Base-by-base conservation (phyloP, 2,113 vertebrate species). In the Scytalopus superciliaris region DNA sequence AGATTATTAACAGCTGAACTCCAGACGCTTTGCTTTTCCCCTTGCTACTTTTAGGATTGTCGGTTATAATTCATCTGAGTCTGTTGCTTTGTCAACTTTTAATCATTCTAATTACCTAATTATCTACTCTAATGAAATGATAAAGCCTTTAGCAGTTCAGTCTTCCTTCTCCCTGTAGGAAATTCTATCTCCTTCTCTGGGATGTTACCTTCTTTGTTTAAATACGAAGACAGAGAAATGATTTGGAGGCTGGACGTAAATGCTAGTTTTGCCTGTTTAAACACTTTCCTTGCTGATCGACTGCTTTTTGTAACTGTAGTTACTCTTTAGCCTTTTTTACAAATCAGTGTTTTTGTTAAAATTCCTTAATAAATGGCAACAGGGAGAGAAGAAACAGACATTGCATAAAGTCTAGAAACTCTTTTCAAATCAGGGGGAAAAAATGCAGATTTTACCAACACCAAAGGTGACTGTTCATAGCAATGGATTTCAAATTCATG, bases 71-170 rank as follows among this genome's bases (percentile, higher is more conserved):
- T 92, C 70, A 87, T 90, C 62, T 64, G 52, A 90, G 47, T 84
- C 62, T 83, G 50, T 84, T 95, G 88, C 77, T 96, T 96, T 96
- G 93, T 95, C 90, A 95, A 92, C 49, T 96, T 95, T 85, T 93
- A 94, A 93, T 96, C 63, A 91, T 94, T 91, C 81, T 94, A 95
- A 97, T 94, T 96, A 82, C 73, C 85, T 92, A 95, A 94, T 97
- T 89, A 96, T 89, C 70, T 91, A 81, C 80, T 87, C 63, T 96
- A 95, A 88, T 94, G 90, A 92, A 96, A 94, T 90, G 42, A 96
- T 89, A 94, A 96, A 95, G n/a, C 23, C 53, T 86, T 82, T 82
- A 94, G 66, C 42, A 82, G 57, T 85, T 94, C 47, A 57, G 53
- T 87, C 60, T 94, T 94, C 47, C 42, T 94, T 96, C 60, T 90